These are phyloP conservation scores for Lydus trimaculatus DNA, from an alignment of 2,888 invertebrate genomes.

Conservation along the genomic window DNA sequence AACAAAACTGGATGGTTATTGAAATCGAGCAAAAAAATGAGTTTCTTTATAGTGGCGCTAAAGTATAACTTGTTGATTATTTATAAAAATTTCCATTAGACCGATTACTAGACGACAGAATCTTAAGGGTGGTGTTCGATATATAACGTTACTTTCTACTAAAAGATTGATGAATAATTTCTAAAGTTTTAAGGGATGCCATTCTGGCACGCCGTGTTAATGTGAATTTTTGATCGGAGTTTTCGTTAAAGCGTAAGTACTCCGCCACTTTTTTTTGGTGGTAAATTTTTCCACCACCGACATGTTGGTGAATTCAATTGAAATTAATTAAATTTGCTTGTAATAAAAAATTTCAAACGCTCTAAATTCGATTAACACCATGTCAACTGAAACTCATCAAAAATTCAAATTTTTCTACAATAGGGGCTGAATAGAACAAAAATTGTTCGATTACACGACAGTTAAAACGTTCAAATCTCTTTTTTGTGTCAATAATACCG, in stretches of 20 bases:
- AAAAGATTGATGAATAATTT: slow-evolving; percentile 53
- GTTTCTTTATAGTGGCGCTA: no score
- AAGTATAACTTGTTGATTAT: slow-evolving; percentile 29
- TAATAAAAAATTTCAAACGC: not conserved
- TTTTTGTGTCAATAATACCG: not conserved
- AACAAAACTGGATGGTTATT: not conserved
- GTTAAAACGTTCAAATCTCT: not conserved
- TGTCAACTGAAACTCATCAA: not conserved
- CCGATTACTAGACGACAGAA: slow-evolving; percentile 31
- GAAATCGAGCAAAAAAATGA: not conserved
- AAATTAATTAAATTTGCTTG: not conserved
- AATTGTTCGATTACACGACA: not conserved
- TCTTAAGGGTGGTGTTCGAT: slow-evolving; percentile 25
- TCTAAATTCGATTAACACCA: not conserved
- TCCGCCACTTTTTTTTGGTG: not conserved
- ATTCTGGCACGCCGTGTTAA: slow-evolving; percentile 31
- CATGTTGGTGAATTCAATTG: not conserved
- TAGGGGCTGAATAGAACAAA: not conserved
- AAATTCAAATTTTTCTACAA: not conserved
- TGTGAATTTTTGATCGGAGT: slow-evolving; percentile 37
- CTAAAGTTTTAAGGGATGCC: slow-evolving; percentile 46
- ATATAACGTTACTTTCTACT: slow-evolving; percentile 30
- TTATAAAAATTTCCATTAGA: slow-evolving; percentile 33
- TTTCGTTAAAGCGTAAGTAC: slow-evolving; percentile 27
- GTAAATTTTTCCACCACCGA: not conserved